Evolutionary conservation across 2,797 vertebrate species (phyloP).

Genomic region (Sebastes nivosus): DNA sequence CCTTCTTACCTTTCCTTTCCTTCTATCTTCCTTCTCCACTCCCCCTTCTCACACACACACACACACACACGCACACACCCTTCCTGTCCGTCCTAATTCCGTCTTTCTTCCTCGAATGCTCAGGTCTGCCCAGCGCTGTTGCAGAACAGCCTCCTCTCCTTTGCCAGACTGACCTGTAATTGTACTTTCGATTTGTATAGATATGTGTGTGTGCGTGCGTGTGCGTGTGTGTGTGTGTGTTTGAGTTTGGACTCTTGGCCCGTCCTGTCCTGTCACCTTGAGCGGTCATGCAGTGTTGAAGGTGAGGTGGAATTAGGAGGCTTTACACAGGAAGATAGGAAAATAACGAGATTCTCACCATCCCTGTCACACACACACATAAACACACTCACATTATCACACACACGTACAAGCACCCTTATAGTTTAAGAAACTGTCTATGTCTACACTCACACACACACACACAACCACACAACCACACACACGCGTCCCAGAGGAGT

Average conservation of each 20-base stretch:
- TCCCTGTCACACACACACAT: neutral
- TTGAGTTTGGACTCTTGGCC: conserved; percentile 10
- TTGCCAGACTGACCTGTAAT: conserved; percentile 61
- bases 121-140: conserved; percentile 3
- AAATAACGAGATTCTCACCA: conserved; percentile 70
- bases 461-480: neutral
- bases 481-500: conserved; percentile 57
- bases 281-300: conserved; percentile 57
- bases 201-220: conserved; percentile 8
- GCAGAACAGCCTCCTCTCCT: conserved; percentile 41
- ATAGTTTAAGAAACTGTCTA: neutral
- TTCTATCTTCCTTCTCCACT: neutral
- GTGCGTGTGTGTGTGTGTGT: neutral
- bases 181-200: conserved; percentile 41
- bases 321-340: conserved; percentile 60
- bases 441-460: neutral
- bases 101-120: conserved; percentile 23
- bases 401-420: neutral
- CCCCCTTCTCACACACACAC: neutral
- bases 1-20: neutral
- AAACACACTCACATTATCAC: neutral
- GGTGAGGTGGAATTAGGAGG: conserved; percentile 65
- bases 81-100: conserved; percentile 30
- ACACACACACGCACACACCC: neutral
- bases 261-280: conserved; percentile 64